Conservation (phyloP, 2,888 invertebrate species). For the Brachynemurus nebulosus region DNA sequence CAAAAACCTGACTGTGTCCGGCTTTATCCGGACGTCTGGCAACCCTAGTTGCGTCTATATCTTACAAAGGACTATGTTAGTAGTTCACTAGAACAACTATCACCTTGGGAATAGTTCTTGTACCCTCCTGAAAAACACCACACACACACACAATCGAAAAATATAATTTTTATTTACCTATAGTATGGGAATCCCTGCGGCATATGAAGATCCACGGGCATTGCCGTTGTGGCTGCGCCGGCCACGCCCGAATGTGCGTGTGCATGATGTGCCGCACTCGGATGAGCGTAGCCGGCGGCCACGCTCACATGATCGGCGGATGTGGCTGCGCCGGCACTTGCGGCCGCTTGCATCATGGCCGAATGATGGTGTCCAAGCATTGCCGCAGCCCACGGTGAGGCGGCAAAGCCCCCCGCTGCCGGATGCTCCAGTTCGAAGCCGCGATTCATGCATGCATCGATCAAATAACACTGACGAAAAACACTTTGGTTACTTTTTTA, state of each 20-base stretch:
- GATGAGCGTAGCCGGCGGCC: conserved; percentile 50
- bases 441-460: conserved; percentile 19
- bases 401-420: conserved; percentile 50
- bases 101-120: no score
- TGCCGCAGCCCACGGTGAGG: conserved; percentile 64
- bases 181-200: conserved; percentile 86
- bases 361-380: conserved; percentile 47
- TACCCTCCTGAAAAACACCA: no score
- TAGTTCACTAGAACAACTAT: no score
- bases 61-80: no score
- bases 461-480: not conserved
- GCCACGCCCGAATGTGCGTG: conserved; percentile 38
- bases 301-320: conserved; percentile 35
- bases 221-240: conserved; percentile 39
- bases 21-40: no score
- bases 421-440: conserved; percentile 58
- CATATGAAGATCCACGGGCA: conserved; percentile 87
- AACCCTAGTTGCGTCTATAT: no score
- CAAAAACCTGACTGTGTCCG: no score
- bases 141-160: no score
- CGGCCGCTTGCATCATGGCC: conserved; percentile 34
- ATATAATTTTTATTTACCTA: conserved; percentile 49
- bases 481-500: no score
- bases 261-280: conserved; percentile 42
- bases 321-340: conserved; percentile 28